Evolutionary conservation across 2,888 invertebrate genomes (phyloP).

Genomic region (Temnothorax unifasciatus): DNA sequence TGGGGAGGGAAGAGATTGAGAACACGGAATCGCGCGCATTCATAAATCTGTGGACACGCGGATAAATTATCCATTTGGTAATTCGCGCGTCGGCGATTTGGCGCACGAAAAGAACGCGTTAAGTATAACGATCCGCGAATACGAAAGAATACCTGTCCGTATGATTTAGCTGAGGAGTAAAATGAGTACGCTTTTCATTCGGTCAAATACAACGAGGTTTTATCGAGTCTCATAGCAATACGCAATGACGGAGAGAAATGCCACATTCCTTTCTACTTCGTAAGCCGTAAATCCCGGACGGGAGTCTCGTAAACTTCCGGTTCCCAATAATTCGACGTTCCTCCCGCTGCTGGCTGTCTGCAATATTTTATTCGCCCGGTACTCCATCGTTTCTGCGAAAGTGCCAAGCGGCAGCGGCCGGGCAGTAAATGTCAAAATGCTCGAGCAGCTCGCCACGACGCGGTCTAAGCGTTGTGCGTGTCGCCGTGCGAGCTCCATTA

Average conservation of each 20-base stretch:
- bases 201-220: conserved; percentile 1
- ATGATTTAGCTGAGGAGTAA: neutral
- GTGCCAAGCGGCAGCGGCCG: conserved; percentile 49
- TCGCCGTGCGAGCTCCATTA: conserved; percentile 71
- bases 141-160: neutral
- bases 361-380: conserved; percentile 40
- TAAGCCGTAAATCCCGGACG: conserved; percentile 29
- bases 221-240: neutral
- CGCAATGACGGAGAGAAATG: neutral
- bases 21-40: conserved; percentile 43
- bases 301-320: conserved; percentile 53
- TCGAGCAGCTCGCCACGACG: conserved; percentile 58
- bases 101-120: conserved; percentile 17
- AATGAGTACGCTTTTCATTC: neutral
- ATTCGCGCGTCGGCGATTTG: conserved; percentile 47
- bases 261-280: conserved; percentile 36
- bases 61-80: conserved; percentile 50
- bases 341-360: conserved; percentile 36
- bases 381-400: conserved; percentile 60
- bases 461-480: conserved; percentile 55
- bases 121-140: conserved; percentile 9
- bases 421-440: conserved; percentile 71
- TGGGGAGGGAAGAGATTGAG: conserved; percentile 27
- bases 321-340: conserved; percentile 53
- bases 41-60: conserved; percentile 31